A percentile compares a stretch with the other conserved stretches of the same genome.
These are phyloP conservation scores for Stomorhina lunata DNA, from an alignment of 2,888 invertebrate genomes.

Conservation along the genomic window DNA sequence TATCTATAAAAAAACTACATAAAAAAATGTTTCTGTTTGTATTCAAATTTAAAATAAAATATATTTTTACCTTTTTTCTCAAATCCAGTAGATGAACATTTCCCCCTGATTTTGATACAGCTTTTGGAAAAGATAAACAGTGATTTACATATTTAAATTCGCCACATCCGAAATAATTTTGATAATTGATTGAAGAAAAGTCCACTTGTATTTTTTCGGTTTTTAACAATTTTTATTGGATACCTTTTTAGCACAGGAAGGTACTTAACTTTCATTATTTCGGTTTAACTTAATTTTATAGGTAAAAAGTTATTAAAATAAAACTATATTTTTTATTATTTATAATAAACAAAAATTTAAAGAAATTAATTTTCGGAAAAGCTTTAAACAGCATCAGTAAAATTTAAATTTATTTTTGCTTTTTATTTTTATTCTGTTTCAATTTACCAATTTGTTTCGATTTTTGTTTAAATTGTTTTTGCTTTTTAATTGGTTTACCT, in stretches of 20 bases:
- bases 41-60: too few species aligned
- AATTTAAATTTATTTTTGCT: slow-evolving; percentile 55
- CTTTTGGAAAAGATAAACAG: too few species aligned
- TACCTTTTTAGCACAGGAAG: slow-evolving; percentile 13
- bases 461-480: slow-evolving; percentile 73
- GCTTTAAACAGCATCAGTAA: not conserved
- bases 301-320: slow-evolving; percentile 31
- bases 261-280: not conserved
- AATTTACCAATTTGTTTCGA: slow-evolving; percentile 74
- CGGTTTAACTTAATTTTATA: not conserved
- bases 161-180: too few species aligned
- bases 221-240: not conserved
- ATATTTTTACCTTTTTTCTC: too few species aligned
- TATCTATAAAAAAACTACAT: too few species aligned
- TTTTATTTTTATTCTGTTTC: slow-evolving; percentile 71
- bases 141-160: too few species aligned
- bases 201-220: not conserved
- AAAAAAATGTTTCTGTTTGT: too few species aligned
- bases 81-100: too few species aligned
- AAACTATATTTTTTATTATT: slow-evolving; percentile 30
- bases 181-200: too few species aligned
- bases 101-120: too few species aligned
- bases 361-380: not conserved
- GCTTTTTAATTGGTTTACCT: slow-evolving; percentile 74
- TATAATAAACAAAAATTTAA: slow-evolving; percentile 21